Evolutionary conservation across 1,140 invertebrate genomes (phyloP).

Genomic region (Zaprionus gabonicus): DNA sequence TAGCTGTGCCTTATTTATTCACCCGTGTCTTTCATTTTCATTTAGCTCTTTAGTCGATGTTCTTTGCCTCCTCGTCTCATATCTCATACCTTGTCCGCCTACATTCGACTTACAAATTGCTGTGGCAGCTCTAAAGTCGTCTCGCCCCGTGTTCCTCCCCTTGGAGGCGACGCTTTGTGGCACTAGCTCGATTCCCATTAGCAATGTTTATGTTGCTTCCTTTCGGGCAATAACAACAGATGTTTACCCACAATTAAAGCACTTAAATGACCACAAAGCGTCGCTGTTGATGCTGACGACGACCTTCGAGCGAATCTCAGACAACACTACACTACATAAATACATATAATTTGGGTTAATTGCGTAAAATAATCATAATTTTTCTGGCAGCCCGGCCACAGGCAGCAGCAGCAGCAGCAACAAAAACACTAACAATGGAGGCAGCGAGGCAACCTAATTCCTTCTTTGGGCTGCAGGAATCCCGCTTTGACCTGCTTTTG

Average conservation of each 20-base stretch:
- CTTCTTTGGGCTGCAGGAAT: constrained; percentile 12
- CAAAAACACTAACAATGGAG: constrained; percentile 11
- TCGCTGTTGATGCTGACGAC: constrained; percentile 17
- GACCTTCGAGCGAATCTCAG: constrained; percentile 62
- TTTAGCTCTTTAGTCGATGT: background rate
- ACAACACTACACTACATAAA: constrained; percentile 61
- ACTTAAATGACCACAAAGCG: constrained; percentile 43
- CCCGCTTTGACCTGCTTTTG: constrained; percentile 74
- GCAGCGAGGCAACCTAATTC: constrained; percentile 20
- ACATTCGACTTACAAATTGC: background rate
- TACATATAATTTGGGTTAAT: constrained; percentile 75
- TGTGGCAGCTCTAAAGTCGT: constrained; percentile 20
- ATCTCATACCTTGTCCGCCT: background rate
- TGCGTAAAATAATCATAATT: constrained; percentile 75
- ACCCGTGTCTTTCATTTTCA: background rate
- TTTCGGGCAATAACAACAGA: constrained; percentile 40
- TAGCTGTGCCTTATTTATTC: background rate
- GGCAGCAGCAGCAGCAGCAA: constrained; percentile 8
- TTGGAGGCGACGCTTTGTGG: background rate
- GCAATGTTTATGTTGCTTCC: constrained; percentile 36
- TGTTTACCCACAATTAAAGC: constrained; percentile 51
- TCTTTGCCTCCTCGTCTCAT: background rate
- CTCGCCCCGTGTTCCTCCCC: background rate
- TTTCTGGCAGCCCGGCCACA: constrained; percentile 37
- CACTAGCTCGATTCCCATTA: constrained; percentile 30